phyloP scores from a whole-genome alignment of 2,797 vertebrate species.

The Onychomys arenicola region DNA sequence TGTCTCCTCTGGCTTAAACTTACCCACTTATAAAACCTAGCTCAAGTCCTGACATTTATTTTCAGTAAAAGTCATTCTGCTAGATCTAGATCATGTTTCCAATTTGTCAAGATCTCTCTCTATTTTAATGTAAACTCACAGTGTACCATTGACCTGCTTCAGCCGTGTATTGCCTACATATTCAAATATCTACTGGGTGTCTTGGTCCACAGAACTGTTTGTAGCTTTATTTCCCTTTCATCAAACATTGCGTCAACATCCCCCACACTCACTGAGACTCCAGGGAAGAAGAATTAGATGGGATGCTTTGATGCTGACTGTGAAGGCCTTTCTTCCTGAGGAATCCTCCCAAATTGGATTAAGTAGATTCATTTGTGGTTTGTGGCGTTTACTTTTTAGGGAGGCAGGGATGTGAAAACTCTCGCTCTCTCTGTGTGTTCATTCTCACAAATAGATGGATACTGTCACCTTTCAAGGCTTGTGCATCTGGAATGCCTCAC shows the following conservation, averaged over 20 bases:
- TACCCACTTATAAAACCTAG: constrained; percentile 9
- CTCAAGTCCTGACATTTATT: constrained; percentile 48
- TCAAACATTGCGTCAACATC: not conserved
- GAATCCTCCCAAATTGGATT: constrained; percentile 74
- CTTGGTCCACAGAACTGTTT: constrained; percentile 49
- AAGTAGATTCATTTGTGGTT: constrained; percentile 79
- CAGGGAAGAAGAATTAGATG: constrained; percentile 46
- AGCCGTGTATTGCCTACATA: constrained; percentile 3
- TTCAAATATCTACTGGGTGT: constrained; percentile 54
- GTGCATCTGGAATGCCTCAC: constrained; percentile 83
- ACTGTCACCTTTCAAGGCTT: constrained; percentile 75
- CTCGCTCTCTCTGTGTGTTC: constrained; percentile 68
- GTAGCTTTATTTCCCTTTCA: constrained; percentile 56
- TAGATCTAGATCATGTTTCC: constrained; percentile 61
- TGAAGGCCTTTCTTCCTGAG: constrained; percentile 55
- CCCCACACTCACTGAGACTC: not conserved
- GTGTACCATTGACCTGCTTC: constrained; percentile 8
- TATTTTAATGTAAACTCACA: constrained; percentile 68
- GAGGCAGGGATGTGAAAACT: constrained; percentile 78
- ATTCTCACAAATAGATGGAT: constrained; percentile 77
- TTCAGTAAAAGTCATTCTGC: constrained; percentile 47
- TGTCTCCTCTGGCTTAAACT: not conserved
- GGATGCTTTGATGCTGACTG: constrained; percentile 74
- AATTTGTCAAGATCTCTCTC: constrained; percentile 65
- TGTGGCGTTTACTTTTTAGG: constrained; percentile 75